Evolutionary conservation across 1,140 invertebrate species (phyloP), one percentile per base, ranked within the genome.

Genomic region (Cryptotermes secundus): DNA sequence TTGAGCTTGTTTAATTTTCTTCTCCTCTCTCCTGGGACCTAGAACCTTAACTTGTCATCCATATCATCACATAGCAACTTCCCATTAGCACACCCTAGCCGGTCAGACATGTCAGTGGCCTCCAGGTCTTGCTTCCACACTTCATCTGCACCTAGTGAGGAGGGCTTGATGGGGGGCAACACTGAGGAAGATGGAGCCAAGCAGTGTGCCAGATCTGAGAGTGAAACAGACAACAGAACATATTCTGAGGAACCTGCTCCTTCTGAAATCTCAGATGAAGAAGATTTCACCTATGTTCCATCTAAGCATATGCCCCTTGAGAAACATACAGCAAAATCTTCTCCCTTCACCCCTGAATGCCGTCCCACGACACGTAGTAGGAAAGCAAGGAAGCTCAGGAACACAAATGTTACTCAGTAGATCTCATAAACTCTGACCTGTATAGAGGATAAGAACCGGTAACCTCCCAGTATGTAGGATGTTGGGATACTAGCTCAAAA

Each of bases 1-100:
- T 82, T 82, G 36, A 45, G 81, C 81, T 82, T 82, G 81, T 82
- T 82, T 82, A 82, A 82, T 82, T 82, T 42, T 45, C 14, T 45
- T 42, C 38, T 45, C 19, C 36, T 82, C 7, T 82, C 4, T 81
- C 38, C 35, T 38, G 3, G 34, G 9, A 36, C 81, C 81, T 42
- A 82, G 81, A 82, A 82, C 81, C 42, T 82, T 24, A 82, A 34
- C 81, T 45, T 82, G 35, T 82, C 81, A 1, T 9, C 81, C 35
- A 14, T 82, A 19, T 82, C 81, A 19, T 82, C 81, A 45, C 81
- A 82, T 34, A 82, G 42, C n/a, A 22, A 53, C n/a, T 42, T 53
- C 16, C 81, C 42, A 26, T 72, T n/a, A 31, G 59, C 59, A 72
- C 59, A n/a, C 59, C 59, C 59, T 72, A 72, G 59, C 59, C 26